These are phyloP conservation scores for Zoanthus gigantus DNA, from an alignment of 92 coral and sea anemone genomes.

Conservation along the genomic window DNA sequence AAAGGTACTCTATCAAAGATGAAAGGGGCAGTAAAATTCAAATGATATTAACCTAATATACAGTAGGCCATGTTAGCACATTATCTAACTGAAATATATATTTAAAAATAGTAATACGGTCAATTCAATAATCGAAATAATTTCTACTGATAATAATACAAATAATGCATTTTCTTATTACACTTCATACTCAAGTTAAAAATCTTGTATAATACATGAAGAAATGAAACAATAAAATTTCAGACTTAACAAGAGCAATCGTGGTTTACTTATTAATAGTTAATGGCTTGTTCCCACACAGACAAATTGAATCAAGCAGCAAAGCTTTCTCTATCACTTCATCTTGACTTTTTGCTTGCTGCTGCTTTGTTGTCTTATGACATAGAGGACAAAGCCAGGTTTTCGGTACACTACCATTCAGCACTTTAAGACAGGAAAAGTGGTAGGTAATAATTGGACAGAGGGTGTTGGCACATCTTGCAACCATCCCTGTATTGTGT, in stretches of 20 bases:
- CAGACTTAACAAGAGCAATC: too few relatives aligned
- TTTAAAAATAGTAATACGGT: slow-evolving; percentile 3
- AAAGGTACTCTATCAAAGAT: slow-evolving; percentile 10
- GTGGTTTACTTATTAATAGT: too few relatives aligned
- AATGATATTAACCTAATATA: slow-evolving; percentile 13
- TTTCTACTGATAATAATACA: background rate
- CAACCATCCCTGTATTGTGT: slow-evolving; percentile 38
- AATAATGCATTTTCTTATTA: background rate
- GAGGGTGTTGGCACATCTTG: slow-evolving; percentile 26
- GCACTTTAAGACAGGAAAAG: slow-evolving; percentile 50
- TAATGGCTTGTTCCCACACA: slow-evolving; percentile 53
- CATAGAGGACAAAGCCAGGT: slow-evolving; percentile 62
- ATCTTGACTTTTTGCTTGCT: slow-evolving; percentile 18
- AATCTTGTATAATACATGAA: background rate
- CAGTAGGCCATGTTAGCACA: slow-evolving; percentile 18
- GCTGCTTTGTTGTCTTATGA: slow-evolving; percentile 51
- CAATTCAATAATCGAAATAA: slow-evolving; percentile 2
- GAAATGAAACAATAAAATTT: too few relatives aligned
- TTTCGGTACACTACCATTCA: slow-evolving; percentile 36
- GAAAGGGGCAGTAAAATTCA: slow-evolving; percentile 9
- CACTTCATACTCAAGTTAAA: slow-evolving; percentile 18
- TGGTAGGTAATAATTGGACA: slow-evolving; percentile 55
- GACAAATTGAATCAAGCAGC: slow-evolving; percentile 41
- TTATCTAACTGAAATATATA: slow-evolving; percentile 12
- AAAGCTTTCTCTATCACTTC: slow-evolving; percentile 52